phyloP scores from a whole-genome alignment of 2,797 vertebrate genomes.

The Oreochromis grahami region DNA sequence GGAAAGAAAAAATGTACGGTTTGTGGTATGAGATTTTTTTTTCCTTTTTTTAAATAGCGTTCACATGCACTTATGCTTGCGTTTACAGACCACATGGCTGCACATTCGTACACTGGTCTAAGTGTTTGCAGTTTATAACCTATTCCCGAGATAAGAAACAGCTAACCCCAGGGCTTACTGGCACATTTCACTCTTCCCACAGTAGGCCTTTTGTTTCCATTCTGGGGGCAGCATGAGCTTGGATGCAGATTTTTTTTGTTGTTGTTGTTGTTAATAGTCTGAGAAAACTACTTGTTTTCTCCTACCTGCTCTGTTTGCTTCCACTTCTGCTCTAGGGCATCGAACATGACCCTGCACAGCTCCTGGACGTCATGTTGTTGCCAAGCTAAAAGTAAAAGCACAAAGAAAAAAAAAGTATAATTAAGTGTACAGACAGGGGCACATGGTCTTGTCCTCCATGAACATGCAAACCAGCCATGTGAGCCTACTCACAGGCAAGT shows the following conservation, averaged over 20 bases:
- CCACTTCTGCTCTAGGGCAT: conserved; percentile 99
- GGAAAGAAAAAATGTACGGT: background rate
- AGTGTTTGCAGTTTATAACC: conserved; percentile 39
- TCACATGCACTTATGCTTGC: conserved; percentile 17
- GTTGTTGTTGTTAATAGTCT: background rate
- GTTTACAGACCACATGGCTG: conserved; percentile 18
- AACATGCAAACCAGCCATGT: conserved; percentile 1
- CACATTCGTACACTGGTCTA: conserved; percentile 8
- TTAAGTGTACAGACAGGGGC: background rate
- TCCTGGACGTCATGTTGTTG: conserved; percentile 99
- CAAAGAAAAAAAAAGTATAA: background rate
- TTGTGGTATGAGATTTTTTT: background rate
- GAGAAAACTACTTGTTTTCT: background rate
- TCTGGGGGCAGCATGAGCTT: background rate
- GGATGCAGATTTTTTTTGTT: conserved; percentile 13
- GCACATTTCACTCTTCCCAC: conserved; percentile 33
- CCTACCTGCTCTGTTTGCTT: conserved; percentile 97
- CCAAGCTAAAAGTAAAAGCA: conserved; percentile 82
- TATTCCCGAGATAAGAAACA: conserved; percentile 35
- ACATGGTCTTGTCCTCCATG: background rate
- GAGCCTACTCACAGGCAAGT: conserved; percentile 11
- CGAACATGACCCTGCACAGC: conserved; percentile 99
- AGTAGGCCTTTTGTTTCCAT: conserved; percentile 58
- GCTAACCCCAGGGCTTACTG: conserved; percentile 29
- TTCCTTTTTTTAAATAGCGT: background rate